Evolutionary conservation across 2,888 invertebrate genomes (phyloP).

Genomic region (Gibbula magus): DNA sequence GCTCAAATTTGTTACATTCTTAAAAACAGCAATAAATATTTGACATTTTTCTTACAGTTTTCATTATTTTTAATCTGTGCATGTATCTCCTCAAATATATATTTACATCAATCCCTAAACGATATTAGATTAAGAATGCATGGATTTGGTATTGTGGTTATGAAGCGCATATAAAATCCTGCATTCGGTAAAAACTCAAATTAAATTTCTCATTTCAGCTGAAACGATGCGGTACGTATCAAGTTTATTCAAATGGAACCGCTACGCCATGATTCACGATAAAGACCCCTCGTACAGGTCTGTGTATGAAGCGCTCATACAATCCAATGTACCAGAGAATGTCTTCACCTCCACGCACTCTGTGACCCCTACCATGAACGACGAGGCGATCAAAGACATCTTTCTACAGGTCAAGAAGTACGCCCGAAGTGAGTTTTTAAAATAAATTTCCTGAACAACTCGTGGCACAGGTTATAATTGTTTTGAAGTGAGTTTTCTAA

Average conservation of each 20-base stretch:
- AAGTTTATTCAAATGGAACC: slow-evolving; percentile 58
- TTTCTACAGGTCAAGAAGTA: slow-evolving; percentile 62
- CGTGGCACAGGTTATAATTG: neutral
- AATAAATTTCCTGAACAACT: neutral
- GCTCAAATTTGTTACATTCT: too few relatives aligned
- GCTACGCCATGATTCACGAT: slow-evolving; percentile 62
- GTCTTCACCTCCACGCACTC: slow-evolving; percentile 57
- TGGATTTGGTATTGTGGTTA: too few relatives aligned
- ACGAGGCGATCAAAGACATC: slow-evolving; percentile 51
- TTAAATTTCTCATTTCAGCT: slow-evolving; percentile 33
- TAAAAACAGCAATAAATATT: too few relatives aligned
- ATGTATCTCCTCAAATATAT: too few relatives aligned
- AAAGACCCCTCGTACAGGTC: slow-evolving; percentile 56
- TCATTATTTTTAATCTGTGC: too few relatives aligned
- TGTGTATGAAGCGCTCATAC: slow-evolving; percentile 56
- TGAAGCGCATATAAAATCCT: too few relatives aligned
- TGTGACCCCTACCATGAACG: slow-evolving; percentile 48
- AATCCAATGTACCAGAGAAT: slow-evolving; percentile 45
- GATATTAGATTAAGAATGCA: too few relatives aligned
- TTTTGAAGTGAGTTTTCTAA: too few relatives aligned
- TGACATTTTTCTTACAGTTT: too few relatives aligned
- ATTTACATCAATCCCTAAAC: too few relatives aligned
- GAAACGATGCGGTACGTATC: slow-evolving; percentile 56
- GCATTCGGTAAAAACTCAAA: too few relatives aligned
- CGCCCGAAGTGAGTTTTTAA: slow-evolving; percentile 56